Conservation (phyloP, 2,797 vertebrate species). For the Helarctos malayanus region DNA sequence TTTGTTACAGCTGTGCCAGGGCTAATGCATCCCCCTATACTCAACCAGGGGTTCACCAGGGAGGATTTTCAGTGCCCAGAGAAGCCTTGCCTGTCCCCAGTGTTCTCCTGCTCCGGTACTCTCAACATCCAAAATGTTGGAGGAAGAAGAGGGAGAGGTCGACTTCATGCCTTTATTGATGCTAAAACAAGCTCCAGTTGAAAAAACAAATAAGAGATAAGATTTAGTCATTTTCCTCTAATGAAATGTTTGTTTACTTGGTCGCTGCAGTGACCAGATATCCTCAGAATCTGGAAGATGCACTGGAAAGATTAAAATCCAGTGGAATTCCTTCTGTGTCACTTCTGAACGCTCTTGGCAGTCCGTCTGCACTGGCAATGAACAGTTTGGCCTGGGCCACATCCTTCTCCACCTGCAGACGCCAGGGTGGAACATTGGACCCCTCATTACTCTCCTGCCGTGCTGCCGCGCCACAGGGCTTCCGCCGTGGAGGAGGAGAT, state of each 20-base stretch:
- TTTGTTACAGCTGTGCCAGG: not conserved
- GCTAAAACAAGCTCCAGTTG: not conserved
- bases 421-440: not conserved
- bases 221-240: slow-evolving; percentile 15
- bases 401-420: not conserved
- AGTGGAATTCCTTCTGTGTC: not conserved
- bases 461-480: not conserved
- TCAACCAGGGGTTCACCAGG: not conserved
- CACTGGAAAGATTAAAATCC: not conserved
- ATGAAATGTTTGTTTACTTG: not conserved
- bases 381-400: not conserved
- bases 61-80: not conserved
- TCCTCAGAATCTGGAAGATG: not conserved
- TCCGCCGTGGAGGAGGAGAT: not conserved
- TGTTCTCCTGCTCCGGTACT: not conserved
- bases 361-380: accelerated
- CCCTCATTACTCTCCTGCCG: not conserved
- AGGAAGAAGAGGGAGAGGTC: not conserved
- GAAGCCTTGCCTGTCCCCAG: not conserved
- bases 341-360: not conserved
- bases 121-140: not conserved
- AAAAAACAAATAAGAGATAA: not conserved
- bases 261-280: not conserved
- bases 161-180: not conserved
- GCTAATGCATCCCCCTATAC: not conserved